Base-by-base conservation (phyloP, 2,888 invertebrate genomes). In the Tromatobia lineatoria region DNA sequence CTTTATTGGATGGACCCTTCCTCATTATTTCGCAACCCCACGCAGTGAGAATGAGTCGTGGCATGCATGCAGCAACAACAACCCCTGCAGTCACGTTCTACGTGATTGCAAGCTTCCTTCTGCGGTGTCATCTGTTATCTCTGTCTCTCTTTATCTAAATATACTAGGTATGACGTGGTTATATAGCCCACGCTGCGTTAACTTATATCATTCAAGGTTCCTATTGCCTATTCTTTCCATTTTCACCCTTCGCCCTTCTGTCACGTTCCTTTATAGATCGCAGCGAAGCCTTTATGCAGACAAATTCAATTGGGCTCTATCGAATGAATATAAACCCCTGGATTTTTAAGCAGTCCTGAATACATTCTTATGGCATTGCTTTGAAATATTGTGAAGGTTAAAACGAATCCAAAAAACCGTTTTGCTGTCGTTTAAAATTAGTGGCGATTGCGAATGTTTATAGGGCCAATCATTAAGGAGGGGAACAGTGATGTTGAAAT, bases 1-100 rank as follows among this genome's bases (percentile, higher is more conserved):
- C 42, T 71, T 34, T 25, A 1, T 57, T 38, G 4, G 20, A 29
- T 20, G 23, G 34, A 54, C 15, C 57, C 23, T 38, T 23, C 54
- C 20, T 57, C 71, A 23, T 73, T 73, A 73, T 74, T 76, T 57
- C 64, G 57, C 76, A 47, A 76, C 76, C 81, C 81, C 47, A 70
- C 59, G 61, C 61, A 64, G 20, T 13, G 38, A 74, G 15, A 75
- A 61, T 20, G 67, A 71, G 34, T 47, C 70, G 70, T 54, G 47
- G 25, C 50, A 45, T 45, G 59, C 38, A 50, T 59, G 50, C 69
- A 42, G 42, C 67, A 50, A 42, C 64, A 18, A 64, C 64, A n/a
- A 42, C 54, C 70, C 81, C 61, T 18, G 67, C 67, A 45, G 23
- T 45, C 34, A 38, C 75, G 69, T 61, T 54, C 52, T 75, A 70